Evolutionary conservation across 2,113 vertebrate genomes (phyloP), one percentile per base, ranked within the genome.

Genomic region (Merops nubicus): DNA sequence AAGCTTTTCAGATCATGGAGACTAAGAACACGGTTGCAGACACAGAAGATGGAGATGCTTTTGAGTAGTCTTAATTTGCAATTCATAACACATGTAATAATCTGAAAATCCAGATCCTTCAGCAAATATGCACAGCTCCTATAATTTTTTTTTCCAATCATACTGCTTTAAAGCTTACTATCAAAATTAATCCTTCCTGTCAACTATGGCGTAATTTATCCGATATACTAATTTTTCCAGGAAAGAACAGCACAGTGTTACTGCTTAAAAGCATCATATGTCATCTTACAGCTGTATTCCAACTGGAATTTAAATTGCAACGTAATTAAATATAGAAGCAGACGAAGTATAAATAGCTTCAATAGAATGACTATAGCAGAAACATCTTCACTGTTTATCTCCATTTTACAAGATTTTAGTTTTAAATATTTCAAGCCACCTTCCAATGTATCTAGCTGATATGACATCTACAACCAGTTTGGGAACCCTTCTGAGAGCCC

Each of bases 261-360:
- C 9, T 86, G 53, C 74, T 91, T 88, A 80, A 85, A 95, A 85
- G 70, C 54, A 88, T 79, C 45, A 3, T 18, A 72, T 72, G 70
- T 87, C 93, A 91, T 80, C 81, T 45, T 69, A 83, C 57, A 95
- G 84, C 51, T 77, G 34, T 88, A 81, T 63, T 81, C 70, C 80
- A 78, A 67, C 48, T 84, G 31, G 57, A 96, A 91, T 28, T 79
- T 84, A 45, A 88, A 74, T 29, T 88, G 68, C 72, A 91, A 51
- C 42, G 63, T 33, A 96, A 82, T 85, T 93, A 94, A 96, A 95
- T 85, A 95, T 57, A 94, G 90, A 86, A 65, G 34, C 28, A 75
- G 67, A 74, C 67, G 13, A 88, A 77, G n/a, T 70, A 92, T 64
- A 96, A 94, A 88, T 94, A 96, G 68, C 70, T 69, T 72, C n/a